Conservation (phyloP, 2,113 vertebrate species). For the Aix galericulata region DNA sequence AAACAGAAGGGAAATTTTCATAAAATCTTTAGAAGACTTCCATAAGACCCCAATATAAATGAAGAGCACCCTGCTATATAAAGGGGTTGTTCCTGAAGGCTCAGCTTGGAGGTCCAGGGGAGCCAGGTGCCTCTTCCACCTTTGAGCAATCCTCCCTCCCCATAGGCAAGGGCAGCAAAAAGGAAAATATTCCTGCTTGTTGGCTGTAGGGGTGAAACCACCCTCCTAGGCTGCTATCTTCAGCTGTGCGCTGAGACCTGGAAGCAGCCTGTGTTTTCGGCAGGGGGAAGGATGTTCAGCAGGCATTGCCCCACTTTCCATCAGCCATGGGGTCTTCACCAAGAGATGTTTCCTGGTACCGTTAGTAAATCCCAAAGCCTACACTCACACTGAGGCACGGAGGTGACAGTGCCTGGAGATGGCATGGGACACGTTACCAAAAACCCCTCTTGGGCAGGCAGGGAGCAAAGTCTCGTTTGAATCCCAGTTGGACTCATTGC, state of each 20-base stretch:
- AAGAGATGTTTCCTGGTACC: neutral
- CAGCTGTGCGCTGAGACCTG: neutral
- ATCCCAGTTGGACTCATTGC: fast-evolving
- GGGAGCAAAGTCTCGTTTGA: fast-evolving
- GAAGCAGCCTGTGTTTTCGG: neutral
- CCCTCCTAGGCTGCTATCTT: neutral
- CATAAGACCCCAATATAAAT: neutral
- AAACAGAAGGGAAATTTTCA: neutral
- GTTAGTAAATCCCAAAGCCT: neutral
- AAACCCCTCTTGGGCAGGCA: neutral
- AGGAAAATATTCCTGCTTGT: neutral
- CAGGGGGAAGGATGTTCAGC: neutral
- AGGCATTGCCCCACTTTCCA: neutral
- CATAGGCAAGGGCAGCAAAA: neutral
- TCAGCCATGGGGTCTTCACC: neutral
- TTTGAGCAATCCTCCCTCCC: neutral
- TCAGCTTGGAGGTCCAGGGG: fast-evolving
- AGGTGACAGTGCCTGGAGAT: neutral
- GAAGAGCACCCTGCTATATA: neutral
- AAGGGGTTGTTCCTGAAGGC: neutral
- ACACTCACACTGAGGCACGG: fast-evolving
- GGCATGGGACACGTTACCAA: neutral
- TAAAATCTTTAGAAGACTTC: neutral
- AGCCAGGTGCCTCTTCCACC: neutral
- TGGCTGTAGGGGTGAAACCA: neutral